Evolutionary conservation across 2,888 invertebrate species (phyloP), one percentile per base, ranked within the genome.

Genomic region (Agrotis clavis): DNA sequence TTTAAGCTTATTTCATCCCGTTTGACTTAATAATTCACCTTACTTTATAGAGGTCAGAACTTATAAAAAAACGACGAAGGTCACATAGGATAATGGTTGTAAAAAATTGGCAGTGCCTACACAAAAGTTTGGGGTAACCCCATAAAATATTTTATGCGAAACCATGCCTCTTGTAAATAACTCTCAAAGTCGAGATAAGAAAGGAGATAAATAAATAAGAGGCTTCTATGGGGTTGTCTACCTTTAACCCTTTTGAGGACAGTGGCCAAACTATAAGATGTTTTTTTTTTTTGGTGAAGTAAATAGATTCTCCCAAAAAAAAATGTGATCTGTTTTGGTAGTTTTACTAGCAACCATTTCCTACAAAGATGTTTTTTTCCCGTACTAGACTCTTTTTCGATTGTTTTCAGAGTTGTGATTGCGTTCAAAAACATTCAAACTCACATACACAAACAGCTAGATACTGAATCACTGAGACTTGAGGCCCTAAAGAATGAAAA

Each of bases 61-160:
- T 67, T 41, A 76, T 51, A 65, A 56, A 59, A 61, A 53, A 47
- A 6, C 62, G 7, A 3, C 0, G 3, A 77, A 73, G 66, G 79
- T 79, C 59, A 54, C n/a, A 59, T 4, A 73, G 47, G 18, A 67
- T 16, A 75, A 75, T 47, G 19, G 45, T 51, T 25, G 45, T 56
- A 56, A 79, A 79, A 74, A 74, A 56, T 51, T 78, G 80, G 75
- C 81, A 66, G 51, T 59, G 57, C 41, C 25, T 68, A 16, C 7
- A 50, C 47, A 63, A 80, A 62, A 75, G 53, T 69, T 74, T 7
- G n/a, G 50, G 25, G 18, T 35, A 54, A 19, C 25, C 54, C n/a
- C 62, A 75, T 69, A 66, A 74, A 66, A 78, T 54, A 50, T 69
- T 78, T 80, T 63, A 62, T 78, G 67, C 35, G 47, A 51, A 57